Conservation (phyloP, 1,140 invertebrate genomes). For the Drosophila jambulina region DNA sequence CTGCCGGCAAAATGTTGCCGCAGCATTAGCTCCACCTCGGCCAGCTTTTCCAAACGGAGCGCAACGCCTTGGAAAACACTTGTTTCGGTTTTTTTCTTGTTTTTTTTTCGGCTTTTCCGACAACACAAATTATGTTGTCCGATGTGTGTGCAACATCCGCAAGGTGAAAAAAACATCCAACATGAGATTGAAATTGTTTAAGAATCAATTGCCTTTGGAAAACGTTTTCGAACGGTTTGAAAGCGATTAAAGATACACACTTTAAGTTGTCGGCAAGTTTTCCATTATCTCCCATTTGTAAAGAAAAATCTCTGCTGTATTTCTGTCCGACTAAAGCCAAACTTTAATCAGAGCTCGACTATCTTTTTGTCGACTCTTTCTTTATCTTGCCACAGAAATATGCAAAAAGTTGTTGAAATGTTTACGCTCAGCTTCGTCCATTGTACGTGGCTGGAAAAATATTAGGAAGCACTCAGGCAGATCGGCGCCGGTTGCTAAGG, state of each 20-base stretch:
- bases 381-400: conserved; percentile 30
- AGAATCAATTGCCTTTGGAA: neutral
- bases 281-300: neutral
- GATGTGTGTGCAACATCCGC: conserved; percentile 39
- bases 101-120: conserved; percentile 45
- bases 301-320: neutral
- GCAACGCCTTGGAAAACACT: conserved; percentile 79
- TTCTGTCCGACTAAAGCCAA: neutral
- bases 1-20: conserved; percentile 77
- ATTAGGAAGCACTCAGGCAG: conserved; percentile 55
- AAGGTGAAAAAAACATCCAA: conserved; percentile 37
- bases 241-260: too few relatives aligned
- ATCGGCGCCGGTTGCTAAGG: conserved; percentile 63
- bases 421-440: conserved; percentile 78
- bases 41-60: conserved; percentile 72
- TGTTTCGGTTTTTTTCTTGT: conserved; percentile 56
- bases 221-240: neutral
- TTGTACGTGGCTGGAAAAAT: conserved; percentile 66
- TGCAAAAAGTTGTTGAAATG: conserved; percentile 68
- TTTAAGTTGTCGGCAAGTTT: neutral
- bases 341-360: conserved; percentile 25
- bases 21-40: conserved; percentile 42
- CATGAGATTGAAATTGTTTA: conserved; percentile 3
- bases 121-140: conserved; percentile 44
- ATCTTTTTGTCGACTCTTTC: conserved; percentile 18